Evolutionary conservation across 2,113 vertebrate genomes (phyloP), one percentile per base, ranked within the genome.

Genomic region (Serilophus lunatus): DNA sequence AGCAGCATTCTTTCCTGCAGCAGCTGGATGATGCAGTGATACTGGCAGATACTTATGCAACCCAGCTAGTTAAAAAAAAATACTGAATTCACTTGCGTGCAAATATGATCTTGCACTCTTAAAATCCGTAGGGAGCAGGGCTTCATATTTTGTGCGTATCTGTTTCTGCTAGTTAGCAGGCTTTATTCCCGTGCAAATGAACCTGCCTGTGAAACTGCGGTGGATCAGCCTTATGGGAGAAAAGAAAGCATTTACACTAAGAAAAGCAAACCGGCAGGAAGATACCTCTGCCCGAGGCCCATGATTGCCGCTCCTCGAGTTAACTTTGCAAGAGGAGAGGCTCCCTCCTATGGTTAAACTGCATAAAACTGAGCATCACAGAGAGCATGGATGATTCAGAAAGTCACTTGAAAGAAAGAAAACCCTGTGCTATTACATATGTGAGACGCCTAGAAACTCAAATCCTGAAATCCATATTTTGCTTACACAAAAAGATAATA

Each of bases 331-430:
- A 90, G 96, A 88, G 29, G 35, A 95, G 96, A 84, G 79, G 95
- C 93, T 97, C 94, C 96, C 89, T 95, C 96, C 82, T 13, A 95
- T 82, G 92, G 96, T 56, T 82, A 50, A 92, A 82, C 23, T 3
- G 20, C 22, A 61, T 11, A 94, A 56, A 82, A 63, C 50, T 35
- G 57, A 91, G 83, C 75, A 51, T 4, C 40, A 2, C 57, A 40
- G 3, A 0, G 4, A 71, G 20, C 31, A 4, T 3, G 10, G 60
- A 38, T 28, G 28, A 47, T 66, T 45, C 57, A n/a, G 25, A 22
- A 45, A 40, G 29, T 2, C 29, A 31, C 44, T 56, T 5, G 18
- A 50, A n/a, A 42, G 19, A 23, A 40, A 81, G 81, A 82, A 76
- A 94, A 47, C 3, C 5, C 15, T 6, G 9, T 45, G 0, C 6